Conservation (phyloP, 2,888 invertebrate genomes). For the Drosophila pullipes region DNA sequence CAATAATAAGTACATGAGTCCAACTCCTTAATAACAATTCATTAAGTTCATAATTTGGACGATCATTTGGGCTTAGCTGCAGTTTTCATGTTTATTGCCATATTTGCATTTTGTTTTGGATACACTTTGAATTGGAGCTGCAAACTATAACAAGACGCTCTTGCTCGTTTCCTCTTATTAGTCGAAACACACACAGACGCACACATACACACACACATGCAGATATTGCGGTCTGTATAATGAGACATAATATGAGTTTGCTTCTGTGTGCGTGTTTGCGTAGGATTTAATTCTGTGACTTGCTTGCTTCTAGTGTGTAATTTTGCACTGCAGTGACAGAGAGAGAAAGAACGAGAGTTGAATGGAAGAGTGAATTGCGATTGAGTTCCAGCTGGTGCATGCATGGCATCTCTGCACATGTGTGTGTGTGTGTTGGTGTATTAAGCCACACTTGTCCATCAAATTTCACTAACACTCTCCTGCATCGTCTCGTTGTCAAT, state of each 20-base stretch:
- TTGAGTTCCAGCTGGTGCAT: constrained; percentile 31
- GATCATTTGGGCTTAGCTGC: constrained; percentile 15
- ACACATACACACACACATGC: constrained; percentile 42
- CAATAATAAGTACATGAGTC: too few relatives aligned
- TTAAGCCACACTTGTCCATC: constrained; percentile 45
- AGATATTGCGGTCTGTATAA: constrained; percentile 17
- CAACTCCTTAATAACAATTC: background rate
- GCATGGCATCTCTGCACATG: background rate
- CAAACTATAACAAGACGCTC: background rate
- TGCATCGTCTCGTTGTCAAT: background rate
- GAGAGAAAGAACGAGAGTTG: background rate
- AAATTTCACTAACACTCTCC: constrained; percentile 9
- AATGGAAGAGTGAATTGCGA: constrained; percentile 2
- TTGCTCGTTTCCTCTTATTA: constrained; percentile 47
- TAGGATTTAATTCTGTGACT: constrained; percentile 31
- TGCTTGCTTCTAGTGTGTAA: constrained; percentile 30
- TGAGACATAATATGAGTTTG: constrained; percentile 1
- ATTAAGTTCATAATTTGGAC: constrained; percentile 7
- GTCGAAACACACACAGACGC: constrained; percentile 25
- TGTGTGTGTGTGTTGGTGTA: background rate
- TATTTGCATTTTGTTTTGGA: constrained; percentile 18
- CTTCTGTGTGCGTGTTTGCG: background rate
- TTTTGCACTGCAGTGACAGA: constrained; percentile 16
- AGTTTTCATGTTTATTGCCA: constrained; percentile 1
- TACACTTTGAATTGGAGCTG: constrained; percentile 58